phyloP scores from a whole-genome alignment of 2,888 invertebrate genomes.

The Taphrorychus bicolor region DNA sequence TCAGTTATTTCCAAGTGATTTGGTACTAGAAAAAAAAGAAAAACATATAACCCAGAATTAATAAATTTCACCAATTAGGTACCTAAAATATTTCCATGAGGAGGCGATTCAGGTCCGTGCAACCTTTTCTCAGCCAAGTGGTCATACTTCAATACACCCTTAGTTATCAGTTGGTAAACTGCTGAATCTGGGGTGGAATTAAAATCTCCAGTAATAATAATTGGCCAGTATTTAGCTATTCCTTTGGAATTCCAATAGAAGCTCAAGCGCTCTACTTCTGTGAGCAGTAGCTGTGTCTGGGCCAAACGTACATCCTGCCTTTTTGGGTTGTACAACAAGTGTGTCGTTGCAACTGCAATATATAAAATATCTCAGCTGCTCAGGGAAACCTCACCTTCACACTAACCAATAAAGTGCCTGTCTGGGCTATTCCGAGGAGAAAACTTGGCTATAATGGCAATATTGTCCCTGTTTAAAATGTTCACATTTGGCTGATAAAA shows the following conservation, averaged over 20 bases:
- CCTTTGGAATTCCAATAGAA: conserved; percentile 52
- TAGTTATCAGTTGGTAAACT: conserved; percentile 72
- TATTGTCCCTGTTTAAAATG: conserved; percentile 84
- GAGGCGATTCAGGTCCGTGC: conserved; percentile 21
- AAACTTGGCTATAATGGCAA: conserved; percentile 83
- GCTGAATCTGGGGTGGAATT: conserved; percentile 81
- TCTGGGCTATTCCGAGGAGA: conserved; percentile 62
- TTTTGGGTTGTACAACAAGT: conserved; percentile 90
- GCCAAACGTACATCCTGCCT: conserved; percentile 89
- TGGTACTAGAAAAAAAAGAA: conserved; percentile 48
- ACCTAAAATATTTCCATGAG: conserved; percentile 46
- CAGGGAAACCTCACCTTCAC: background rate
- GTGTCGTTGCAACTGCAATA: conserved; percentile 84
- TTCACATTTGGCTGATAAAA: conserved; percentile 68
- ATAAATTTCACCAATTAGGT: background rate
- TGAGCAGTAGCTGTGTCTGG: conserved; percentile 83
- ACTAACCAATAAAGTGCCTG: conserved; percentile 64
- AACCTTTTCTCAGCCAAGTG: conserved; percentile 52
- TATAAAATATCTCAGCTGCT: background rate
- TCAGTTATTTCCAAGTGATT: conserved; percentile 62
- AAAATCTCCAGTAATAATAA: conserved; percentile 92
- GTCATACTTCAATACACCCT: conserved; percentile 65
- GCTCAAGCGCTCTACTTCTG: conserved; percentile 83
- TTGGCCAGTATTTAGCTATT: conserved; percentile 67
- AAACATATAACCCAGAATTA: background rate